Conservation (phyloP, 2,113 vertebrate genomes). For the Dipodomys spectabilis region DNA sequence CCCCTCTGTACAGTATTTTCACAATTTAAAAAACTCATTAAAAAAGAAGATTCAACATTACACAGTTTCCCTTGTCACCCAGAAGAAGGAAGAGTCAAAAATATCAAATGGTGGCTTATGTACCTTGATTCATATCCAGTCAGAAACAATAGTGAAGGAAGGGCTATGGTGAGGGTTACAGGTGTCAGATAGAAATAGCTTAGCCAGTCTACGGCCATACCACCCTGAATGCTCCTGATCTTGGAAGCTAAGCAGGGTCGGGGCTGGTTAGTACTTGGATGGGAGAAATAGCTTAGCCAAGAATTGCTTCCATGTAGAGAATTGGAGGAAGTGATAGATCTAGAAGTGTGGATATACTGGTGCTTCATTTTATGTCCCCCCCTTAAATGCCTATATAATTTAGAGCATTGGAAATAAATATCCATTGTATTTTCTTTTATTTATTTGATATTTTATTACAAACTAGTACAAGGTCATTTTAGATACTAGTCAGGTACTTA, state of each 20-base stretch:
- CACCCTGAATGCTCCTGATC: too few relatives aligned
- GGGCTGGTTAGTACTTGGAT: too few relatives aligned
- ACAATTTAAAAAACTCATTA: too few relatives aligned
- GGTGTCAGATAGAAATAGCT: not conserved
- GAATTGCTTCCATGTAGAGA: not conserved
- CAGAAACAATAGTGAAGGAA: conserved; percentile 6
- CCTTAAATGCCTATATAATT: not conserved
- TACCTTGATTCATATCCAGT: not conserved
- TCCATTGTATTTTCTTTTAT: not conserved
- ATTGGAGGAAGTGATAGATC: not conserved
- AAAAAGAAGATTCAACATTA: not conserved
- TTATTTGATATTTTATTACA: not conserved
- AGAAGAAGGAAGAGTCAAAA: not conserved
- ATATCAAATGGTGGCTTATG: not conserved
- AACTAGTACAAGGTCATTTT: conserved; percentile 43
- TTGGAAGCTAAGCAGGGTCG: too few relatives aligned
- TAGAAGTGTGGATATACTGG: too few relatives aligned
- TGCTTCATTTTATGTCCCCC: not conserved
- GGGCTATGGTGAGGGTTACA: not conserved
- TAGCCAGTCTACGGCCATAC: not conserved
- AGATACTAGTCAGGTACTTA: not conserved
- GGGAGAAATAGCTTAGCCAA: not conserved
- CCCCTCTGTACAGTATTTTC: too few relatives aligned
- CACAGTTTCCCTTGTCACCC: not conserved
- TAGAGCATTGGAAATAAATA: not conserved